phyloP scores from a whole-genome alignment of 1,140 invertebrate species.

The Drosophila kanapiae region DNA sequence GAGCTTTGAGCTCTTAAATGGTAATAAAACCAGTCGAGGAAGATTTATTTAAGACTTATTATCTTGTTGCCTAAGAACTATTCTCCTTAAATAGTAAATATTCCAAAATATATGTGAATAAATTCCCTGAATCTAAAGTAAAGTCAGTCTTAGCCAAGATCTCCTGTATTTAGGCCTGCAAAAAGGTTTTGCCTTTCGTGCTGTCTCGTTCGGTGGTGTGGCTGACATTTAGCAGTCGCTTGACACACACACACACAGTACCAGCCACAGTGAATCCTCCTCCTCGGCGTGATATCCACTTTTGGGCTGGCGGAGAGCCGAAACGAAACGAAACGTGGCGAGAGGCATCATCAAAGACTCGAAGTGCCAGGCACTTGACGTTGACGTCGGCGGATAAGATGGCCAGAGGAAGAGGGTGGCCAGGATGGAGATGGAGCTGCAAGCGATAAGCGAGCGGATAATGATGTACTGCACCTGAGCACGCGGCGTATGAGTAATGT shows the following conservation, averaged over 20 bases:
- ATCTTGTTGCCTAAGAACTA: too few species aligned
- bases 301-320: slow-evolving; percentile 19
- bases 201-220: slow-evolving; percentile 27
- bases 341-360: slow-evolving; percentile 39
- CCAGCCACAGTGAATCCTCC: slow-evolving; percentile 15
- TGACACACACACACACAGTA: slow-evolving; percentile 40
- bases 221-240: slow-evolving; percentile 65
- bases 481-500: slow-evolving; percentile 74
- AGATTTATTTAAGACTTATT: neutral
- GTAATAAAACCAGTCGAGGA: fast-evolving
- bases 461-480: slow-evolving; percentile 66
- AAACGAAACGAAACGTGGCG: slow-evolving; percentile 25
- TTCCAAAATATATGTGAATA: neutral
- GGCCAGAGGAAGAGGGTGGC: slow-evolving; percentile 7
- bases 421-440: slow-evolving; percentile 9
- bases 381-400: slow-evolving; percentile 48
- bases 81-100: too few species aligned
- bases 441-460: slow-evolving; percentile 51
- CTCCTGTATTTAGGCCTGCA: slow-evolving; percentile 2
- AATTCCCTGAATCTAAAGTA: too few species aligned
- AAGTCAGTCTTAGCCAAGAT: neutral
- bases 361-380: slow-evolving; percentile 56
- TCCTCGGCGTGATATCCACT: slow-evolving; percentile 35
- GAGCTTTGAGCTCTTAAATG: neutral
- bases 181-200: slow-evolving; percentile 50